Percentiles rank a stretch among this genome's conserved stretches.
Conservation (phyloP, 2,888 invertebrate genomes). For the Asteroscopus sphinx region DNA sequence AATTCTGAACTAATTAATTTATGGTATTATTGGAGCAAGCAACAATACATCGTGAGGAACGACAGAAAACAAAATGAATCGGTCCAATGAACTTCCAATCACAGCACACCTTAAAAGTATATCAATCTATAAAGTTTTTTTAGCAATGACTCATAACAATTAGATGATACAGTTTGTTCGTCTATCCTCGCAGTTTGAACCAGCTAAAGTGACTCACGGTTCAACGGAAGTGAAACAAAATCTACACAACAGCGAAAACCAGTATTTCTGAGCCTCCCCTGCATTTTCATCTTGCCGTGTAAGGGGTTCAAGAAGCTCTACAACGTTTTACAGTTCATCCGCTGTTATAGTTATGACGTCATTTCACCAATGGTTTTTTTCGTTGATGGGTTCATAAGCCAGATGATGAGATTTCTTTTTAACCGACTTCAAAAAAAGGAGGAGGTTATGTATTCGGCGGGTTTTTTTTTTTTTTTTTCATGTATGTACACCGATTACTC, state of each 20-base stretch:
- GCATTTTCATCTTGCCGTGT: constrained; percentile 39
- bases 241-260: constrained; percentile 67
- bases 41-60: constrained; percentile 19
- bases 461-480: no score
- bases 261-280: constrained; percentile 64
- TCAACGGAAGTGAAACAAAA: constrained; percentile 73
- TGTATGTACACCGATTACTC: no score
- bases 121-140: constrained; percentile 55
- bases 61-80: constrained; percentile 26
- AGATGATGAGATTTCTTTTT: constrained; percentile 65
- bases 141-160: constrained; percentile 64
- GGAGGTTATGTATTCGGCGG: no score
- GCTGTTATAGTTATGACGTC: constrained; percentile 54
- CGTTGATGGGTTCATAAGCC: constrained; percentile 58
- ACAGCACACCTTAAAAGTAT: constrained; percentile 52
- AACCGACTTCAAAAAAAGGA: no score
- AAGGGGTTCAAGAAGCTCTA: constrained; percentile 51
- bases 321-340: constrained; percentile 53
- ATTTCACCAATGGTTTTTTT: constrained; percentile 50
- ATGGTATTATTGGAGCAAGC: not conserved
- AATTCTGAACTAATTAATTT: not conserved
- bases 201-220: constrained; percentile 76
- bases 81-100: constrained; percentile 53
- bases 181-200: constrained; percentile 65
- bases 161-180: constrained; percentile 72